Conservation (phyloP, 2,888 invertebrate species). For the Craniophora ligustri region DNA sequence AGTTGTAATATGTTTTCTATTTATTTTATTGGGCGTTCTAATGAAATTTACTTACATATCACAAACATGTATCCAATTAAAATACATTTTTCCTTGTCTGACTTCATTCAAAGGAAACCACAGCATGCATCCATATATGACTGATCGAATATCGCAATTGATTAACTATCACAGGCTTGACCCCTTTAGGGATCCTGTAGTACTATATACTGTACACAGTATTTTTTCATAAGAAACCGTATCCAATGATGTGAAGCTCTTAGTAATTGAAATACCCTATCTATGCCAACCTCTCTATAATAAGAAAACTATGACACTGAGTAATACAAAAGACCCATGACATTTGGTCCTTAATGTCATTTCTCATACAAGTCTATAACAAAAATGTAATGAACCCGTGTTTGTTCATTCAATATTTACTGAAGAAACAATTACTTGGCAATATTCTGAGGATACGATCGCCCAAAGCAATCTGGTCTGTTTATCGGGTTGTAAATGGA, state of each 20-base stretch:
- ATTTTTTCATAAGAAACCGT: not conserved
- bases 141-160: too few relatives aligned
- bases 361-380: constrained; percentile 24
- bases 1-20: too few relatives aligned
- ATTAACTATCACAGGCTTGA: too few relatives aligned
- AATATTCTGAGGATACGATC: constrained; percentile 41
- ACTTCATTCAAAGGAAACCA: too few relatives aligned
- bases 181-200: too few relatives aligned
- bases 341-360: constrained; percentile 7
- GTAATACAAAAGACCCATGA: not conserved
- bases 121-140: too few relatives aligned
- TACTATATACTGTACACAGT: too few relatives aligned
- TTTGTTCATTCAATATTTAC: constrained; percentile 48
- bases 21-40: too few relatives aligned
- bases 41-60: too few relatives aligned
- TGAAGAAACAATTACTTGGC: constrained; percentile 43
- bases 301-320: not conserved
- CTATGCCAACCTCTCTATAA: not conserved
- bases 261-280: not conserved
- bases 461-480: constrained; percentile 38
- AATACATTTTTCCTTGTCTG: too few relatives aligned
- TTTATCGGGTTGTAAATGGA: constrained; percentile 43
- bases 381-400: constrained; percentile 37
- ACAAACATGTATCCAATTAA: too few relatives aligned
- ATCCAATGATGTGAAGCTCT: not conserved